Percentiles rank a stretch among this genome's conserved stretches.
Evolutionary conservation across 2,888 invertebrate genomes (phyloP).

Genomic region (Sphinx pinastri): DNA sequence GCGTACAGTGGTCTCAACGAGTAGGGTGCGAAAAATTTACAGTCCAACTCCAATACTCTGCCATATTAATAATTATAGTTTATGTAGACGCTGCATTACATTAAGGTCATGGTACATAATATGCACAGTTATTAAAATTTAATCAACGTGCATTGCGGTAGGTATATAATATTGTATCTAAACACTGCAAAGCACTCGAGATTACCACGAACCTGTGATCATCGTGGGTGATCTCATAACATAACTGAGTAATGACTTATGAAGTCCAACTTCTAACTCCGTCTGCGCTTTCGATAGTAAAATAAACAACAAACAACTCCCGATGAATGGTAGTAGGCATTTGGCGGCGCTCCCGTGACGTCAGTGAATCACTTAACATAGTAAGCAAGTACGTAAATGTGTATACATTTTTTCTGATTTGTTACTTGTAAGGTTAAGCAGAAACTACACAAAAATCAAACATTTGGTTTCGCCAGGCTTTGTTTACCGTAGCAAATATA

Average conservation of each 20-base stretch:
- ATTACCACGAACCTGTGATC: constrained; percentile 1
- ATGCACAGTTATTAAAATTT: constrained; percentile 6
- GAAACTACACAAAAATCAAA: no score
- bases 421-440: no score
- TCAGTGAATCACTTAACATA: background rate
- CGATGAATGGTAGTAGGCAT: background rate
- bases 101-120: background rate
- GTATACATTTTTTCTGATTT: background rate
- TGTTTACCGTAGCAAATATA: no score
- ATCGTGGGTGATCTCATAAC: constrained; percentile 14
- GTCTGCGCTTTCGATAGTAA: background rate
- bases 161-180: background rate
- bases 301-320: constrained; percentile 11
- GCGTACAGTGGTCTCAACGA: no score
- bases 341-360: background rate
- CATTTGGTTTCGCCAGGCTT: no score
- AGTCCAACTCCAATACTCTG: background rate
- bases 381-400: background rate
- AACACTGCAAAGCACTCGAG: constrained; percentile 4
- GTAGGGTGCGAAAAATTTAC: no score
- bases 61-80: background rate
- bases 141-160: constrained; percentile 2
- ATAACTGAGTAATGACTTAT: constrained; percentile 19
- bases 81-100: background rate
- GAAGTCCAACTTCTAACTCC: background rate